These are phyloP conservation scores for Drosophila melanica DNA, from an alignment of 1,140 invertebrate genomes.

Conservation along the genomic window DNA sequence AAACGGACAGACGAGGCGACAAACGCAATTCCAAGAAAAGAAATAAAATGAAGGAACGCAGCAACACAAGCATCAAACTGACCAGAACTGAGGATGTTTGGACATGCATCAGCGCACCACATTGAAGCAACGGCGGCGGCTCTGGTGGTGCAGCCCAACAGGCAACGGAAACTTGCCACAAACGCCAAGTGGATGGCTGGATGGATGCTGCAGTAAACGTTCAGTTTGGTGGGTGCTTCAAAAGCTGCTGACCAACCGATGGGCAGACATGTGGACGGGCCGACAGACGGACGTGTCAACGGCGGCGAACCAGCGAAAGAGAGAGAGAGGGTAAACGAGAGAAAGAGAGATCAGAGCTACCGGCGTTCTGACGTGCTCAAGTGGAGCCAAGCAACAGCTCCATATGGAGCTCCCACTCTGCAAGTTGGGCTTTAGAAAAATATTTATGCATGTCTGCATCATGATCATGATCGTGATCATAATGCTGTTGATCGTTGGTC, in stretches of 20 bases:
- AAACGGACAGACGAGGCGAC: constrained; percentile 39
- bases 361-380: constrained; percentile 66
- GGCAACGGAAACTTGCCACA: too few species aligned
- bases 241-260: constrained; percentile 62
- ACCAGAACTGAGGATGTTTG: constrained; percentile 82
- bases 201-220: constrained; percentile 45
- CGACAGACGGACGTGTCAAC: too few species aligned
- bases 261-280: neutral
- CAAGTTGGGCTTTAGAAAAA: constrained; percentile 65
- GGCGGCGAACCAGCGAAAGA: constrained; percentile 6
- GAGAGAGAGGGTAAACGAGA: neutral
- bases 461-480: constrained; percentile 31
- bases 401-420: constrained; percentile 42
- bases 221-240: constrained; percentile 68
- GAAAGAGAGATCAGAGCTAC: constrained; percentile 46
- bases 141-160: constrained; percentile 8
- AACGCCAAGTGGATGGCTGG: constrained; percentile 33
- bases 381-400: constrained; percentile 51
- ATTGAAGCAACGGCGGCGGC: constrained; percentile 4
- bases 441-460: constrained; percentile 68
- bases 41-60: constrained; percentile 66
- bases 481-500: constrained; percentile 54
- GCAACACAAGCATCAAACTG: constrained; percentile 65
- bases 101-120: constrained; percentile 71
- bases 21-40: constrained; percentile 77